Conservation (phyloP, 2,113 vertebrate genomes). For the Thryonomys swinderianus region DNA sequence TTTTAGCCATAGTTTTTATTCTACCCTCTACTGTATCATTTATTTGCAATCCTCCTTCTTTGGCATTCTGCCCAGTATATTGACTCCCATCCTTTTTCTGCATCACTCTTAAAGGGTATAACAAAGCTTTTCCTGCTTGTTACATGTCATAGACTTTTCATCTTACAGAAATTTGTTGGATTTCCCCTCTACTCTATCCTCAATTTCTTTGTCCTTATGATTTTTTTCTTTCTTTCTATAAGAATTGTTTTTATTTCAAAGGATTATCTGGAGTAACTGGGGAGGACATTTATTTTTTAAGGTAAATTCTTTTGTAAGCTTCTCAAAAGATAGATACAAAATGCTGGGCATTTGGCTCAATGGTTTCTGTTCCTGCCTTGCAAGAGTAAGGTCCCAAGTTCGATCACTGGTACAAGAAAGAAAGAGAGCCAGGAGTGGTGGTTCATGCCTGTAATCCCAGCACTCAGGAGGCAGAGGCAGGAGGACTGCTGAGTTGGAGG, state of each 20-base stretch:
- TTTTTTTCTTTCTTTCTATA: constrained; percentile 36
- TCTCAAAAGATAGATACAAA: background rate
- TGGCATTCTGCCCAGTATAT: background rate
- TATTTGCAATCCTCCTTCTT: background rate
- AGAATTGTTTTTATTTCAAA: constrained; percentile 43
- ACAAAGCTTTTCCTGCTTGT: background rate
- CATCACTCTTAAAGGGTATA: background rate
- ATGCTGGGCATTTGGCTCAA: no score
- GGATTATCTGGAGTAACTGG: constrained; percentile 12
- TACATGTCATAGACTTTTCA: background rate
- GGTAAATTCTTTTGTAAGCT: background rate
- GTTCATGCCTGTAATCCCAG: no score
- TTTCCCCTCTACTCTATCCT: background rate
- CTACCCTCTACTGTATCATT: background rate
- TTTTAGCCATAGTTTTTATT: background rate
- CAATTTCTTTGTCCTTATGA: background rate
- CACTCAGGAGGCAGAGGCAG: no score
- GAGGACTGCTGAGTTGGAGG: no score
- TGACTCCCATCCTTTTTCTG: background rate
- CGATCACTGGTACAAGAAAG: no score
- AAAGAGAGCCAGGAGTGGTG: no score
- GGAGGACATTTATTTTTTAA: constrained; percentile 20
- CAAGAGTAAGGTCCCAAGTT: no score
- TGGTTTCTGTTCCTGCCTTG: no score
- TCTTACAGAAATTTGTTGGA: constrained; percentile 34